A percentile compares a stretch with the other conserved stretches of the same genome.
phyloP scores from a whole-genome alignment of 2,888 invertebrate genomes.

The Latrodectus hesperus region DNA sequence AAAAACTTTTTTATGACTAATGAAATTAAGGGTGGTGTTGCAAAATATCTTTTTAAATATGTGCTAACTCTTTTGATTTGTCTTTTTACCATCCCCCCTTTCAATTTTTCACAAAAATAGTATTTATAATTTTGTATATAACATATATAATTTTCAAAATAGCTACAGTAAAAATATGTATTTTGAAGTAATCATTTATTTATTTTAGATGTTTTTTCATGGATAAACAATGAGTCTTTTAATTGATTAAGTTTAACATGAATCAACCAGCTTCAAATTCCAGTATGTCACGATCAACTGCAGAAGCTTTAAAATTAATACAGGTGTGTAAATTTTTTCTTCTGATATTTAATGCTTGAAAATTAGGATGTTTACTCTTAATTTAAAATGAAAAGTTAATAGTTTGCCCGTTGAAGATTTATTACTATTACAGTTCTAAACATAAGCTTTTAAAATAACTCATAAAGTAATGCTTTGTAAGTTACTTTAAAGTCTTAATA shows the following conservation, averaged over 20 bases:
- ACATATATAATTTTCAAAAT: background rate
- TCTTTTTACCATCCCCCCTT: no score
- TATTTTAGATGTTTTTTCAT: background rate
- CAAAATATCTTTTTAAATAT: no score
- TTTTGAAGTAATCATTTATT: background rate
- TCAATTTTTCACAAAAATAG: background rate
- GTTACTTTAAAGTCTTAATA: no score
- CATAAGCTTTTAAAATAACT: no score
- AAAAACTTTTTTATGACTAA: no score
- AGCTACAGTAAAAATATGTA: background rate
- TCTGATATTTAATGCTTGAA: background rate
- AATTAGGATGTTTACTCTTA: no score
- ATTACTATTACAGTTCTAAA: no score
- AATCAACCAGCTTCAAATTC: slow-evolving; percentile 41
- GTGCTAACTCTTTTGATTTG: no score
- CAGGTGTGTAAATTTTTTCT: slow-evolving; percentile 10
- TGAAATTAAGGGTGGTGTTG: no score
- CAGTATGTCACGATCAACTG: slow-evolving; percentile 45
- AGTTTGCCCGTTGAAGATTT: no score
- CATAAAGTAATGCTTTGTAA: no score
- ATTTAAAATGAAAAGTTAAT: no score
- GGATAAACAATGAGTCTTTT: background rate
- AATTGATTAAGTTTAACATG: background rate
- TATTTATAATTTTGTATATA: background rate
- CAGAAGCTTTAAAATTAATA: slow-evolving; percentile 44